These are phyloP conservation scores for Mayetiola destructor DNA, from an alignment of 2,888 invertebrate species.

Conservation along the genomic window DNA sequence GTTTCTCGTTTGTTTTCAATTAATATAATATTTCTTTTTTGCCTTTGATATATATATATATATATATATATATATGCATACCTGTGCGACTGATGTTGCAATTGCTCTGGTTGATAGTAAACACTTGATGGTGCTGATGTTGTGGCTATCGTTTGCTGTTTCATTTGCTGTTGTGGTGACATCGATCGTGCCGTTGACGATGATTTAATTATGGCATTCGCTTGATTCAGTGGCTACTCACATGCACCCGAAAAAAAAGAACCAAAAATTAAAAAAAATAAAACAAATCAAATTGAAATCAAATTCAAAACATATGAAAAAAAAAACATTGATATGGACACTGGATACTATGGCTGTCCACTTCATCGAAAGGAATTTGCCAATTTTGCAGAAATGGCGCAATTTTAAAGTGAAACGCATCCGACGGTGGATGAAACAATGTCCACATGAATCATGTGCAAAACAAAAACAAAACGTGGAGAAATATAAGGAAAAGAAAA, in stretches of 20 bases:
- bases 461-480: too few relatives aligned
- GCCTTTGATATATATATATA: too few relatives aligned
- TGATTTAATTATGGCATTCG: conserved; percentile 14
- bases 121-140: conserved; percentile 2
- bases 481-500: too few relatives aligned
- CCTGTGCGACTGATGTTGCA: conserved; percentile 23
- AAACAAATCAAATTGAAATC: neutral
- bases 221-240: conserved; percentile 13
- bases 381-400: neutral
- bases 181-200: conserved; percentile 12
- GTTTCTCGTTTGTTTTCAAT: too few relatives aligned
- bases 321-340: too few relatives aligned
- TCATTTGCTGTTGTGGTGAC: conserved; percentile 33
- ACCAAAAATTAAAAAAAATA: neutral
- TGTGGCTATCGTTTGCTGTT: conserved; percentile 21
- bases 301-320: too few relatives aligned
- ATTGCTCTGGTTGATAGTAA: conserved; percentile 25
- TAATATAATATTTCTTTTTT: too few relatives aligned
- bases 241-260: neutral
- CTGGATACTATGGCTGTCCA: too few relatives aligned
- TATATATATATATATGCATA: neutral
- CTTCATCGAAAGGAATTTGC: neutral
- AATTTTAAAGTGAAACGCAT: too few relatives aligned
- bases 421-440: too few relatives aligned
- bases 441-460: too few relatives aligned